Base-by-base conservation (phyloP, 2,888 invertebrate genomes). In the Brachyptera risi region DNA sequence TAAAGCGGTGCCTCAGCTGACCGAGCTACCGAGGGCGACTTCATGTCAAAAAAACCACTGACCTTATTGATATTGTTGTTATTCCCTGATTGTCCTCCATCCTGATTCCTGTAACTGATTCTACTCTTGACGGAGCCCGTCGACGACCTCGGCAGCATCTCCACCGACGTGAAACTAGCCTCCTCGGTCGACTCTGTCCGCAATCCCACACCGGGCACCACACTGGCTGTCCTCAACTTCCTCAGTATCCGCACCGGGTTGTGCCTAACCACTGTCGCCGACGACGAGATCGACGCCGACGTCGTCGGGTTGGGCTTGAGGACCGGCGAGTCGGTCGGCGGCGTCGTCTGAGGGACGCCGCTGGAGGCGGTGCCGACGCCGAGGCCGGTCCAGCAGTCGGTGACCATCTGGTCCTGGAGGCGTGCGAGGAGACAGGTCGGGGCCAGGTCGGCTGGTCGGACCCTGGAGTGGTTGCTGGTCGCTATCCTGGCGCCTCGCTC, bases 401-500 rank as follows among this genome's bases (percentile, higher is more conserved):
- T 71, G 47, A 80, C 71, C 65, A 80, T 73, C 57, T 77, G 76
- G 65, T 75, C 75, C 71, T 82, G 82, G 58, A 81, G 73, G 23
- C 76, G 72, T 24, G 72, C 69, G 42, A 82, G 71, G 56, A 78
- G 75, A 3, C 67, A 65, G 5, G 73, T 69, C 3, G 80, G 79
- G 38, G 79, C 76, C 60, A 83, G 73, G 67, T 82, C 77, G 47
- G 76, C 72, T 7, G 83, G 79, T 31, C 79, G 73, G 35, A 79
- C 74, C 11, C 79, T 79, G 15, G 75, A 71, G 59, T 74, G 72
- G 72, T 83, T 83, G 54, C 70, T 67, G 50, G 74, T 65, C 60
- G 73, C 71, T 50, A 80, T 75, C 67, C 72, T 71, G 17, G 78
- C 80, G 26, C 81, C 81, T 63, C 75, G 73, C 69, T 79, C 78